Evolutionary conservation across 2,113 vertebrate genomes (phyloP), one percentile per base, ranked within the genome.

Genomic region (Podarcis raffonei): DNA sequence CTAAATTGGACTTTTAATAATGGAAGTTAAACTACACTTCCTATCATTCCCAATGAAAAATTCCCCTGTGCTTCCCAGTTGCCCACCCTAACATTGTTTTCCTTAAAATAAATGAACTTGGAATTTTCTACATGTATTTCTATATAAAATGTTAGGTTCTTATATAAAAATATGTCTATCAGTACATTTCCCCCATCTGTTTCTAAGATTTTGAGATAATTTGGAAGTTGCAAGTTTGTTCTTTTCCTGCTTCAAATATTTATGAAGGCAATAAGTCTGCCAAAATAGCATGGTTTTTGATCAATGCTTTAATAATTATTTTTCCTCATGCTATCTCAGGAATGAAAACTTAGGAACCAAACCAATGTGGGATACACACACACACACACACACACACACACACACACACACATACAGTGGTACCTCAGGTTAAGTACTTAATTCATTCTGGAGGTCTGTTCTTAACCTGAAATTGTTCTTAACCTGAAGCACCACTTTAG

Each of bases 221-320:
- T 87, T 87, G 88, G 18, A 91, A 84, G 0, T 66, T 85, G 27
- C 15, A 86, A 65, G 16, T 90, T 37, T 75, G 78, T 87, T 57
- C 0, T 0, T 4, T 79, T 89, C 23, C 15, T 30, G 0, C 1
- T 59, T 83, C 30, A 74, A 88, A 6, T 66, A 65, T 89, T 91
- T 88, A 35, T 27, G 23, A 87, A 78, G 84, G 82, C 83, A 81
- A 82, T 82, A 75, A 72, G 27, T 74, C 85, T 59, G 39, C 84
- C 39, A 69, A 89, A 91, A 25, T 57, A 2, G 0, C 32, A 22
- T 59, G 48, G 83, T 86, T 83, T 83, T 91, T 89, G 86, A 93
- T 89, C 83, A 82, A 86, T 93, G 16, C 4, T 65, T 32, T 74
- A 75, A 84, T 80, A 39, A 75, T 16, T 95, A 77, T 84, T 90